phyloP scores from a whole-genome alignment of 2,797 vertebrate genomes.

The Acipenser transmontanus region DNA sequence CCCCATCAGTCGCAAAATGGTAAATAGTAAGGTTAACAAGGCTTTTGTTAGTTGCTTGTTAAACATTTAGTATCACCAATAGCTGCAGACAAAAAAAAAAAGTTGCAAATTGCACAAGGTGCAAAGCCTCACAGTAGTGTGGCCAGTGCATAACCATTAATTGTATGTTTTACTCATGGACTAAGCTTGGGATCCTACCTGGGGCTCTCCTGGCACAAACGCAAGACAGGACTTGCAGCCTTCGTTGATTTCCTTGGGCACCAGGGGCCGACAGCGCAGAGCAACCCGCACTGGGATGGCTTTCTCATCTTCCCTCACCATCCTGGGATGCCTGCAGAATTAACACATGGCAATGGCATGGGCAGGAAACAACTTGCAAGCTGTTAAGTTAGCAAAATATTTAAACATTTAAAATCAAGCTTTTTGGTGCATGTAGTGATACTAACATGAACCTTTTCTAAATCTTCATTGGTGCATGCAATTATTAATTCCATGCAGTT shows the following conservation, averaged over 20 bases:
- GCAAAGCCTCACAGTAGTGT: not conserved
- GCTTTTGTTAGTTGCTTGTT: too few species aligned
- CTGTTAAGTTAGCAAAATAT: too few species aligned
- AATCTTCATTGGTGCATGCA: too few species aligned
- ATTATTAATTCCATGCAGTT: too few species aligned
- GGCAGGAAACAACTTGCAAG: not conserved
- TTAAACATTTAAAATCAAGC: too few species aligned
- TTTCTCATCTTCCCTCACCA: conserved; percentile 69
- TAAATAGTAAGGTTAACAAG: too few species aligned
- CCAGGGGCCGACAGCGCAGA: conserved; percentile 82
- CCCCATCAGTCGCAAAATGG: too few species aligned
- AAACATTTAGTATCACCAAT: too few species aligned
- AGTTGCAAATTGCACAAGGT: not conserved
- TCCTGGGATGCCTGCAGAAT: conserved; percentile 33
- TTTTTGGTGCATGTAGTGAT: too few species aligned
- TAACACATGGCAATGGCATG: not conserved
- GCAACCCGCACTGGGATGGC: conserved; percentile 85
- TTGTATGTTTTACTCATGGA: not conserved
- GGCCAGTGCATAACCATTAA: too few species aligned
- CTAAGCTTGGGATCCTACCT: conserved; percentile 52
- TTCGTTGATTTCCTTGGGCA: conserved; percentile 78
- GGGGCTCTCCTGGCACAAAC: conserved; percentile 79
- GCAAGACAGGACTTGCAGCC: conserved; percentile 85
- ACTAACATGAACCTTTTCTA: too few species aligned
- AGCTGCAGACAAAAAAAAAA: too few species aligned